Conservation (phyloP, 1,140 invertebrate genomes). For the Halyomorpha halys region DNA sequence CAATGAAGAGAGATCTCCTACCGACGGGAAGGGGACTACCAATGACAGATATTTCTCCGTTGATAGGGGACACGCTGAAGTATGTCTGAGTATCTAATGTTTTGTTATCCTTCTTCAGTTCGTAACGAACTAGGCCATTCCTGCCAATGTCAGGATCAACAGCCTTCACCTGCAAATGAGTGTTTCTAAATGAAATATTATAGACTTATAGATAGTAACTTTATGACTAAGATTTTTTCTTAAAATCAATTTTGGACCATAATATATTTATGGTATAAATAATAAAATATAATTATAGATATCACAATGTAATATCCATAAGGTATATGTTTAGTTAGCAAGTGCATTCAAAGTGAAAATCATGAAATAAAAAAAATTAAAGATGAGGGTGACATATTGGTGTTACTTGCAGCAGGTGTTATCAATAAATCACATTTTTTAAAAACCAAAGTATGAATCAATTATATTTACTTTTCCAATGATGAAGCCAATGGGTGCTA, state of each 20-base stretch:
- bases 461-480: conserved; percentile 48
- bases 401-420: no score
- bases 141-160: conserved; percentile 68
- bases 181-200: not conserved
- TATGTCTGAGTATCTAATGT: conserved; percentile 45
- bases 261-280: no score
- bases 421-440: no score
- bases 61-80: conserved; percentile 58
- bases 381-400: no score
- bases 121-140: conserved; percentile 69
- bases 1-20: conserved; percentile 65
- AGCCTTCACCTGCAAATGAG: conserved; percentile 46
- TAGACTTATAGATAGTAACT: no score
- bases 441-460: no score
- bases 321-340: no score
- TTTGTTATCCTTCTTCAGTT: conserved; percentile 58
- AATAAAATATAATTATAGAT: no score
- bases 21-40: conserved; percentile 53
- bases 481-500: conserved; percentile 51
- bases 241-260: no score
- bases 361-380: no score
- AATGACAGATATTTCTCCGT: conserved; percentile 57
- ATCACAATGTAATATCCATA: not conserved
- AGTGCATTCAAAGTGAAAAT: no score
- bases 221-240: no score